Conservation (phyloP, 2,797 vertebrate genomes). For the Coreius guichenoti region DNA sequence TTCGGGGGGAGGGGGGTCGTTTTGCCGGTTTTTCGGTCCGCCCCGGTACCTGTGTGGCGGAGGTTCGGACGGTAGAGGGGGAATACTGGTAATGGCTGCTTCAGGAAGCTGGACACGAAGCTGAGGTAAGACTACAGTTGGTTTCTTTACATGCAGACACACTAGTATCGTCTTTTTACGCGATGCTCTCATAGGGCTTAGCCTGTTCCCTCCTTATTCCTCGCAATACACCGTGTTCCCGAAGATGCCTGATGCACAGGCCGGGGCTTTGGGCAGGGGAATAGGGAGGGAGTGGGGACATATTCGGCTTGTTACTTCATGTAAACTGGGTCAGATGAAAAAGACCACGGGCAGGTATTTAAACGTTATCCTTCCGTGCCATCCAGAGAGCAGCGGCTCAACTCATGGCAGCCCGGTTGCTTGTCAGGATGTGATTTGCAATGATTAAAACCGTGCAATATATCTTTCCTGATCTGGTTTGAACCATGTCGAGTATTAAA, state of each 20-base stretch:
- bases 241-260: slow-evolving; percentile 56
- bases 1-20: slow-evolving; percentile 74
- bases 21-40: slow-evolving; percentile 63
- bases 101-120: slow-evolving; percentile 79
- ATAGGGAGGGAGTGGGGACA: slow-evolving; percentile 23
- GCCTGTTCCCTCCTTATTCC: slow-evolving; percentile 12
- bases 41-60: slow-evolving; percentile 68
- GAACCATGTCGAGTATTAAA: neutral
- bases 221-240: slow-evolving; percentile 46
- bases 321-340: slow-evolving; percentile 54
- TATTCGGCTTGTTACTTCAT: slow-evolving; percentile 49
- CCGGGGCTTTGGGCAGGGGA: slow-evolving; percentile 51
- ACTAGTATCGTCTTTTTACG: neutral
- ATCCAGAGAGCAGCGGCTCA: slow-evolving; percentile 13
- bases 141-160: slow-evolving; percentile 33
- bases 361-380: slow-evolving; percentile 22
- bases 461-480: neutral
- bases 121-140: slow-evolving; percentile 79
- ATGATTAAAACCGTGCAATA: slow-evolving; percentile 37
- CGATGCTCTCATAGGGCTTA: slow-evolving; percentile 13
- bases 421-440: slow-evolving; percentile 49
- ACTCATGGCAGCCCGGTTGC: slow-evolving; percentile 4
- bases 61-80: slow-evolving; percentile 73
- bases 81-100: slow-evolving; percentile 83
- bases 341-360: slow-evolving; percentile 38